phyloP scores from a whole-genome alignment of 2,113 vertebrate species.

The Ginglymostoma cirratum region DNA sequence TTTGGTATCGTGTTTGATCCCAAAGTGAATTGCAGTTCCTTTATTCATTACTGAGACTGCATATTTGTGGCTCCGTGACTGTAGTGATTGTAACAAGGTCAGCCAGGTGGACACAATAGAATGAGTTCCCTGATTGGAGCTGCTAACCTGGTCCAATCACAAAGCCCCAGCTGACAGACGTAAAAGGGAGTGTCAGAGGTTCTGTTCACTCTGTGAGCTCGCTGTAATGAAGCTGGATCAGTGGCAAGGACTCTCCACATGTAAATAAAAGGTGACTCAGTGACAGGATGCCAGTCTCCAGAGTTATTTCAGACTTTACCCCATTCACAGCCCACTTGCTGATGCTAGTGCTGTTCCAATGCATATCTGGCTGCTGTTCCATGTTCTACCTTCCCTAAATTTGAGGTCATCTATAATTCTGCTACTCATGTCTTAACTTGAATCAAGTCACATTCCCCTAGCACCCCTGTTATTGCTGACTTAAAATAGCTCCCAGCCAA shows the following conservation, averaged over 20 bases:
- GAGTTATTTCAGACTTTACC: background rate
- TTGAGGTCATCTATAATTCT: background rate
- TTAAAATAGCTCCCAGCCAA: background rate
- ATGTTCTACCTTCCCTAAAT: background rate
- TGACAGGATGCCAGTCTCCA: too few relatives aligned
- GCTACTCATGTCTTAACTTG: background rate
- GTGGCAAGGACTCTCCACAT: too few relatives aligned
- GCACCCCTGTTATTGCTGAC: background rate
- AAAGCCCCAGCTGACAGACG: too few relatives aligned
- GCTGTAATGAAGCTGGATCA: too few relatives aligned
- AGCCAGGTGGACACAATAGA: too few relatives aligned
- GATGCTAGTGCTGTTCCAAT: background rate
- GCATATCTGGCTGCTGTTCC: background rate
- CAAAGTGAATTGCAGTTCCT: background rate
- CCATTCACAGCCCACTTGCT: background rate
- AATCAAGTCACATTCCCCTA: background rate
- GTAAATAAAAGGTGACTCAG: too few relatives aligned
- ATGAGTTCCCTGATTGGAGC: too few relatives aligned
- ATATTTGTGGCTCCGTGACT: too few relatives aligned
- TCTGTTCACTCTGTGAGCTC: too few relatives aligned
- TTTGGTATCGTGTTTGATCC: background rate
- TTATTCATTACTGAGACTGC: background rate
- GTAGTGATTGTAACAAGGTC: too few relatives aligned
- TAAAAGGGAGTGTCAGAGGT: too few relatives aligned
- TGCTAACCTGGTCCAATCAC: too few relatives aligned